A percentile compares a stretch with the other conserved stretches of the same genome.
These are phyloP conservation scores for Acutogordius australiensis DNA, from an alignment of 2,888 invertebrate genomes.

Conservation along the genomic window DNA sequence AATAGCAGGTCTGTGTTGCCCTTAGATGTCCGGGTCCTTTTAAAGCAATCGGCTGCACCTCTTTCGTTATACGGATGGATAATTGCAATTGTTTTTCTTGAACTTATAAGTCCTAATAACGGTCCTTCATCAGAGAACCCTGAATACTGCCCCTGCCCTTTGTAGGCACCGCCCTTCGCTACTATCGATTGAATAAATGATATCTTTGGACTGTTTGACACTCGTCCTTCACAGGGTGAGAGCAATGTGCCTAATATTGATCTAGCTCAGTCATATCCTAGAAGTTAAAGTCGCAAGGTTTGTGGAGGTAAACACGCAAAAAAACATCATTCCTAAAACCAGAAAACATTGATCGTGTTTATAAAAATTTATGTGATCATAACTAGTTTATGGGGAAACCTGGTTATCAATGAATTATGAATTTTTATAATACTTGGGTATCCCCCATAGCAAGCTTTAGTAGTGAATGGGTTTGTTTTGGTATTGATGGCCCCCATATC, in stretches of 20 bases:
- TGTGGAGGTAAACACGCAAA: slow-evolving; percentile 35
- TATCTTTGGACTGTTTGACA: slow-evolving; percentile 25
- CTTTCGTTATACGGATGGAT: slow-evolving; percentile 38
- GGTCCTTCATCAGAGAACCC: slow-evolving; percentile 37
- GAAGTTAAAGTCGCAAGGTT: slow-evolving; percentile 37
- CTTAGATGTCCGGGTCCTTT: slow-evolving; percentile 33
- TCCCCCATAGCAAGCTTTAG: too few relatives aligned
- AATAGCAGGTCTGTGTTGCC: slow-evolving; percentile 34
- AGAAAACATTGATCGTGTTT: too few relatives aligned
- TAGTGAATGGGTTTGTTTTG: too few relatives aligned
- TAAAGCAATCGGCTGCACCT: slow-evolving; percentile 37
- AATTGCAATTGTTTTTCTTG: slow-evolving; percentile 32
- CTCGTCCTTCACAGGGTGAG: slow-evolving; percentile 13
- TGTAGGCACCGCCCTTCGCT: slow-evolving; percentile 42
- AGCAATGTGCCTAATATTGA: slow-evolving; percentile 29
- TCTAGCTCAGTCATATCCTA: slow-evolving; percentile 34
- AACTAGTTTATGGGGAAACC: too few relatives aligned
- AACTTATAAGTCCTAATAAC: slow-evolving; percentile 41
- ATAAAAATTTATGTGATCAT: too few relatives aligned
- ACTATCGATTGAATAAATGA: slow-evolving; percentile 39
- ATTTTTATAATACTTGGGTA: too few relatives aligned
- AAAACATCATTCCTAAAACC: too few relatives aligned
- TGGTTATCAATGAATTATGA: too few relatives aligned
- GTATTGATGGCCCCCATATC: too few relatives aligned
- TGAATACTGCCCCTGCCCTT: slow-evolving; percentile 40